phyloP scores from a whole-genome alignment of 2,888 invertebrate species.

The Ferdinandea cuprea region DNA sequence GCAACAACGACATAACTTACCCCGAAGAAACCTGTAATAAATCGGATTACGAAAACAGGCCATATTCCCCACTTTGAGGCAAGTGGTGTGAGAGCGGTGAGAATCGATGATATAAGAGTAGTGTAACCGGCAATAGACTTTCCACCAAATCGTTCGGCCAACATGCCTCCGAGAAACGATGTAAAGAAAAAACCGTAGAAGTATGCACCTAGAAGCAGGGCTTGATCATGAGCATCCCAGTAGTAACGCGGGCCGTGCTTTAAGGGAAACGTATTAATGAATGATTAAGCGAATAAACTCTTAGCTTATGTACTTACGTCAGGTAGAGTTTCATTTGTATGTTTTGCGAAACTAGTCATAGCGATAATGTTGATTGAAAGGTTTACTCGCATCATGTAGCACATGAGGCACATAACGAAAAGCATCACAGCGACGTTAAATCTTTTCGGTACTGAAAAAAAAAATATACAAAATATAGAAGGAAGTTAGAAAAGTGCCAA shows the following conservation, averaged over 20 bases:
- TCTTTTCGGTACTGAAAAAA: constrained; percentile 85
- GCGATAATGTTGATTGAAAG: constrained; percentile 90
- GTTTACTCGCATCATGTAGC: constrained; percentile 90
- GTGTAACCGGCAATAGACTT: constrained; percentile 85
- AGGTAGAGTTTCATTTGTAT: constrained; percentile 76
- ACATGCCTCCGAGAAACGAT: constrained; percentile 86
- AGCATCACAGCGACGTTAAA: constrained; percentile 87
- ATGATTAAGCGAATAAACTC: not conserved
- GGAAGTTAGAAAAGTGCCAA: too few species aligned
- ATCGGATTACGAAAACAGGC: constrained; percentile 85
- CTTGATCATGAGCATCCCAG: constrained; percentile 87
- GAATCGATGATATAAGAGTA: constrained; percentile 82
- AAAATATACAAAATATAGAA: too few species aligned
- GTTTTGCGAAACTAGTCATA: constrained; percentile 84
- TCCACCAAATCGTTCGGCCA: constrained; percentile 87
- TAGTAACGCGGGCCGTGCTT: constrained; percentile 84
- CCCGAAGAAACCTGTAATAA: constrained; percentile 86
- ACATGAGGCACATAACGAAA: constrained; percentile 89
- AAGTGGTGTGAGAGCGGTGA: constrained; percentile 86
- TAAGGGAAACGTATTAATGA: not conserved
- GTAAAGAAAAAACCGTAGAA: constrained; percentile 89
- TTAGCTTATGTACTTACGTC: constrained; percentile 78
- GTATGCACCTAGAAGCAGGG: constrained; percentile 86
- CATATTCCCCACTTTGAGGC: constrained; percentile 85
- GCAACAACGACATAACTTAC: constrained; percentile 82